Base-by-base conservation (phyloP, 2,888 invertebrate species). In the Amphipoea lucens region DNA sequence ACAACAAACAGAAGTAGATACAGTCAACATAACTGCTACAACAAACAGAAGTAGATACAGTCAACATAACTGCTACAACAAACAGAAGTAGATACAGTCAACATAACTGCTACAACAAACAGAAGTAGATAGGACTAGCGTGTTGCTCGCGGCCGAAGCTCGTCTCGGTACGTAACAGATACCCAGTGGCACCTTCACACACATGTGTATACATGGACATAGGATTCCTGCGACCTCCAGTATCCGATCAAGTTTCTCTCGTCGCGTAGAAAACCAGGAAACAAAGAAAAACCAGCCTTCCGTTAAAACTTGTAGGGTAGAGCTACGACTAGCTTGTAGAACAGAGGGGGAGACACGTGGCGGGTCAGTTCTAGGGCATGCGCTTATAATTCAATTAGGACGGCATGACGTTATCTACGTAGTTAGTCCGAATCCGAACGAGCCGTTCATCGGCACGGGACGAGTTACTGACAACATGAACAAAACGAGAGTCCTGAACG, bases 351-450 rank as follows among this genome's bases (percentile, higher is more conserved):
- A 29, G 69, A 65, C 74, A 77, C 80, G 78, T 71, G 80, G 74
- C 69, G 73, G 45, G 42, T 29, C 85, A 66, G 60, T 63, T 40
- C 74, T 80, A 78, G 75, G 77, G 69, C 85, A 85, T 81, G 79
- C 78, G 83, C 72, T 82, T 83, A 76, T 91, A 91, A 91, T 91
- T 90, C 75, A 91, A 92, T 92, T 92, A 92, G 87, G 83, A 68
- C 85, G 63, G 54, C 66, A 65, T 62, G 69, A 48, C 23, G 57
- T n/a, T 42, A 57, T 29, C 14, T 68, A 71, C 40, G 48, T 29
- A 54, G 45, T 36, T 29, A 29, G 29, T 29, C 29, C 29, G 60
- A 48, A 66, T 36, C 40, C 60, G 17, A 73, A 62, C 29, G 51
- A 60, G 45, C 54, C 42, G 63, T 29, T 62, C 54, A 65, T 29